These are phyloP conservation scores for Morinoia aosen DNA, from an alignment of 2,888 invertebrate species.

Conservation along the genomic window DNA sequence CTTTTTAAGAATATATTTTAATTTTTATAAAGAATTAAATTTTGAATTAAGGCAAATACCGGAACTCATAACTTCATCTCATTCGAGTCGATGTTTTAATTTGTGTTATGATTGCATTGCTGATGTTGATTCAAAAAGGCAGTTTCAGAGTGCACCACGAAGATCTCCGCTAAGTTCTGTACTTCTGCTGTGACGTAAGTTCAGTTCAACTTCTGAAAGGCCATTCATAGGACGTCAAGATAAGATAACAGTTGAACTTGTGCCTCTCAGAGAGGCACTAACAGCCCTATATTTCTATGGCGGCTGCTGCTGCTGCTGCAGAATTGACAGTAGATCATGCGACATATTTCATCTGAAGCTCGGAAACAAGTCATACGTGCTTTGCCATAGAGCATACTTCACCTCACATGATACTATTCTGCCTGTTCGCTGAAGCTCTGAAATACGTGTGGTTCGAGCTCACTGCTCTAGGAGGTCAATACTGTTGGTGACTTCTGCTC, in stretches of 20 bases:
- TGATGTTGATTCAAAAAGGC: background rate
- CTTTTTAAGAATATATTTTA: background rate
- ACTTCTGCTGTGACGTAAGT: background rate
- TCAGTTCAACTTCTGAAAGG: too few species aligned
- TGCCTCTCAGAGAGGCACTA: background rate
- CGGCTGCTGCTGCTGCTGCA: background rate
- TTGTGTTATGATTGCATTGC: too few species aligned
- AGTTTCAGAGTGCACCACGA: background rate
- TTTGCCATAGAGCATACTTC: too few species aligned
- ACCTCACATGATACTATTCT: background rate
- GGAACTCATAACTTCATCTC: too few species aligned
- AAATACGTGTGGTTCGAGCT: background rate
- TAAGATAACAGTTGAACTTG: background rate
- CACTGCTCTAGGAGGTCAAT: background rate
- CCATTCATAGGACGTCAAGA: too few species aligned
- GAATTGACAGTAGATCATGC: background rate
- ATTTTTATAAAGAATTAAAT: background rate
- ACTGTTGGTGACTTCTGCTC: background rate
- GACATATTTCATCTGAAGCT: background rate
- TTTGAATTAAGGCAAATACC: background rate
- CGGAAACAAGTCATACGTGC: background rate
- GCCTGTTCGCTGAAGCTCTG: background rate
- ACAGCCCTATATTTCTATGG: background rate
- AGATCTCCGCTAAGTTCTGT: background rate
- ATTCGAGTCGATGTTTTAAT: too few species aligned